Conservation (phyloP, 2,888 invertebrate genomes). For the Lepeophtheirus nordmannii region DNA sequence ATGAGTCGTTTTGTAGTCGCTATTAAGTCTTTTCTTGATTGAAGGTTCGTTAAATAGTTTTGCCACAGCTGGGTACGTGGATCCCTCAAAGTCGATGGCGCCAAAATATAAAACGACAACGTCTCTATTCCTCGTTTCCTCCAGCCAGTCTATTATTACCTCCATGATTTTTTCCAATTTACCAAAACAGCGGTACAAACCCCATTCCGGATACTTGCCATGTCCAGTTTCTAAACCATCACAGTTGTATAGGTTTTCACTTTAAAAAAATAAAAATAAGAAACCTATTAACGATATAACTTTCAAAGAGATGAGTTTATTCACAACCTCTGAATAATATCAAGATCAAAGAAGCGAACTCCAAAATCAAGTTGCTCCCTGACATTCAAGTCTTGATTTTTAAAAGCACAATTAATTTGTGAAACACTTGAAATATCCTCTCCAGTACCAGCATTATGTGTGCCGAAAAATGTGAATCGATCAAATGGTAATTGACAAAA, state of each 20-base stretch:
- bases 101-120: slow-evolving; percentile 14
- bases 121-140: not conserved
- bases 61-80: not conserved
- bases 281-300: not conserved
- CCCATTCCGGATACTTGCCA: slow-evolving; percentile 5
- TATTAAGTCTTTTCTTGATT: not conserved
- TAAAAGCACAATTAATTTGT: not conserved
- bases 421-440: not conserved
- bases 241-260: slow-evolving; percentile 6
- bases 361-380: slow-evolving; percentile 20
- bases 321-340: slow-evolving; percentile 18
- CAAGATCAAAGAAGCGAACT: slow-evolving; percentile 22
- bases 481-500: slow-evolving; percentile 10
- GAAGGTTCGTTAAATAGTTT: not conserved
- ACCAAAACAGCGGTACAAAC: slow-evolving; percentile 10
- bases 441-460: slow-evolving; percentile 24
- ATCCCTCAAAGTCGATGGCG: not conserved
- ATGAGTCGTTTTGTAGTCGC: not conserved
- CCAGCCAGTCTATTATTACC: not conserved
- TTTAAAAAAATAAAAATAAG: not conserved
- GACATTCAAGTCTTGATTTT: slow-evolving; percentile 19
- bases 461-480: slow-evolving; percentile 13
- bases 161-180: not conserved
- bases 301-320: not conserved
- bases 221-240: slow-evolving; percentile 23